Evolutionary conservation across 1,140 invertebrate genomes (phyloP).

Genomic region (Ceratosolen solmsi): DNA sequence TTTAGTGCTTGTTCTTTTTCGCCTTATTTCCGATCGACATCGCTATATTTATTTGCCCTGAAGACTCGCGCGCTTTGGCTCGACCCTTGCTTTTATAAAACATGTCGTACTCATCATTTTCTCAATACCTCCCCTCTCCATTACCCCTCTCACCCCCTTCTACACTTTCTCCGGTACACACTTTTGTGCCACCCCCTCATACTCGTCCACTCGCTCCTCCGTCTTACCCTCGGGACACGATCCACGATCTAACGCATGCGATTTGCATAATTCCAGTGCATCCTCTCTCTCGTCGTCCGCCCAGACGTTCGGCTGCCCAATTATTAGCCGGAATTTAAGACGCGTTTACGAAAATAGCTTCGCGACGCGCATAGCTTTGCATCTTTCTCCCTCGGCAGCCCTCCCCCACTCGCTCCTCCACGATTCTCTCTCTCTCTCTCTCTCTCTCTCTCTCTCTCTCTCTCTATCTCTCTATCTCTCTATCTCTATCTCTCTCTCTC

Average conservation of each 20-base stretch:
- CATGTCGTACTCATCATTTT: conserved; percentile 36
- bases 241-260: conserved; percentile 23
- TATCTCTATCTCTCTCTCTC: neutral
- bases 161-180: too few relatives aligned
- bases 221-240: conserved; percentile 25
- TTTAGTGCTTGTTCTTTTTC: neutral
- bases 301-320: conserved; percentile 24
- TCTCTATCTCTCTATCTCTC: neutral
- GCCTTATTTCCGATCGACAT: neutral
- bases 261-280: conserved; percentile 49
- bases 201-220: neutral
- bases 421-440: neutral
- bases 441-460: neutral
- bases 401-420: neutral
- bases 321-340: conserved; percentile 44
- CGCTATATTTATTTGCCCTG: conserved; percentile 33
- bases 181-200: neutral
- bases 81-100: conserved; percentile 9
- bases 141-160: neutral
- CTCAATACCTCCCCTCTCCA: neutral
- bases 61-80: neutral
- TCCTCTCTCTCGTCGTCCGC: conserved; percentile 5
- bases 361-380: neutral
- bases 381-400: neutral
- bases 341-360: conserved; percentile 42